Percentiles rank a stretch among this genome's conserved stretches.
Evolutionary conservation across 1,140 invertebrate genomes (phyloP).

Genomic region (Drosophila mojavensis): DNA sequence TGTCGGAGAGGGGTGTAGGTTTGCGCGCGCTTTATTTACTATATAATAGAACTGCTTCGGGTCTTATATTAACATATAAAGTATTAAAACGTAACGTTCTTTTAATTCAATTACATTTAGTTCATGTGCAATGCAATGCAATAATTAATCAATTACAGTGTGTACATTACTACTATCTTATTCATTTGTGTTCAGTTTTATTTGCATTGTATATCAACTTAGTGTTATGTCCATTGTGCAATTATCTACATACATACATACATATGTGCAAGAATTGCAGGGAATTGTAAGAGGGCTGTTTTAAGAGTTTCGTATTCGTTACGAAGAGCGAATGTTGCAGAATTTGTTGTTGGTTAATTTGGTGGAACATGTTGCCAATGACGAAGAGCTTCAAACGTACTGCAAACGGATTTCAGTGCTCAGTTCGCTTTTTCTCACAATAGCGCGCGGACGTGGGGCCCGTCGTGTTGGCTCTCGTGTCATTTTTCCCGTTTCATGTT

Average conservation of each 20-base stretch:
- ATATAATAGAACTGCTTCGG: not conserved
- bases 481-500: conserved; percentile 38
- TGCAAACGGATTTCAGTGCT: conserved; percentile 19
- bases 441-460: conserved; percentile 42
- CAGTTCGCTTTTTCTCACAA: conserved; percentile 52
- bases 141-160: not conserved
- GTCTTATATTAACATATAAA: not conserved
- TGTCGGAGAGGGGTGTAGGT: not conserved
- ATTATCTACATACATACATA: not conserved
- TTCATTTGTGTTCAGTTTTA: conserved; percentile 1
- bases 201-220: conserved; percentile 3
- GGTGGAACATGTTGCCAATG: conserved; percentile 45
- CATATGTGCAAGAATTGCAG: not conserved
- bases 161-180: not conserved
- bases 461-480: conserved; percentile 20
- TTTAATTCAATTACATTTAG: not conserved
- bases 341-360: conserved; percentile 1
- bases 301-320: not conserved
- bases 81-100: not conserved
- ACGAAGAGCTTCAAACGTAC: conserved; percentile 36
- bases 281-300: not conserved
- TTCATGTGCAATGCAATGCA: not conserved
- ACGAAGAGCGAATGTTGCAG: not conserved
- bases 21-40: not conserved
- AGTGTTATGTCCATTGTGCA: conserved; percentile 17